These are phyloP conservation scores for Parambassis ranga DNA, from an alignment of 2,797 vertebrate genomes.

Conservation along the genomic window DNA sequence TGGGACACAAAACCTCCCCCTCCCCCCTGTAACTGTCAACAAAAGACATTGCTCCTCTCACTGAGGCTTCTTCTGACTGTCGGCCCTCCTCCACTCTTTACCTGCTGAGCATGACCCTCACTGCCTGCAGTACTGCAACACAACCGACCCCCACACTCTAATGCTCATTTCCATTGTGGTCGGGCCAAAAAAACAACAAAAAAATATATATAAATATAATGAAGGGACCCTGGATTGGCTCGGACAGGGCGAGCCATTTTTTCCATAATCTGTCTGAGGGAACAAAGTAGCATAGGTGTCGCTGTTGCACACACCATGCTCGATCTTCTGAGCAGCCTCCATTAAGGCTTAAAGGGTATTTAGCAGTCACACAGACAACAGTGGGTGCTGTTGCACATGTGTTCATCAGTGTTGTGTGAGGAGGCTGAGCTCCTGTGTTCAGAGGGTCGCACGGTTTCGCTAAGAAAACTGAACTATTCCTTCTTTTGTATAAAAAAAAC, in stretches of 20 bases:
- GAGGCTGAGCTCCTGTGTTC: neutral
- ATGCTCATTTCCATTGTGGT: constrained; percentile 44
- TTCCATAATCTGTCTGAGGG: constrained; percentile 40
- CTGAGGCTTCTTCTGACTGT: constrained; percentile 57
- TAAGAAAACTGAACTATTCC: constrained; percentile 55
- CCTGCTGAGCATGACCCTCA: constrained; percentile 74
- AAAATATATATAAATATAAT: too few relatives aligned
- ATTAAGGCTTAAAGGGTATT: constrained; percentile 16
- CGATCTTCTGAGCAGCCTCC: constrained; percentile 24
- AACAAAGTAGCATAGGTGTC: constrained; percentile 46
- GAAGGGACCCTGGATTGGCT: constrained; percentile 31
- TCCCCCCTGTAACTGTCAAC: constrained; percentile 55
- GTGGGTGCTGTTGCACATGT: constrained; percentile 9
- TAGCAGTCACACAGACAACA: constrained; percentile 21
- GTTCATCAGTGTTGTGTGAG: constrained; percentile 3
- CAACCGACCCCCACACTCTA: constrained; percentile 37
- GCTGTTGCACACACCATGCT: constrained; percentile 33
- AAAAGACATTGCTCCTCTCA: constrained; percentile 61
- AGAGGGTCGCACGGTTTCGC: constrained; percentile 34
- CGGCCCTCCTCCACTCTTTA: constrained; percentile 51
- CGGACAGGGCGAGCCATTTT: constrained; percentile 44
- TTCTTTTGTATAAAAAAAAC: constrained; percentile 36
- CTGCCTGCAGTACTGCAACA: constrained; percentile 62
- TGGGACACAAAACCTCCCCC: constrained; percentile 48
- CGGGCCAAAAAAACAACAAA: constrained; percentile 13